Base-by-base conservation (phyloP, 2,888 invertebrate species). In the Dryobota labecula region DNA sequence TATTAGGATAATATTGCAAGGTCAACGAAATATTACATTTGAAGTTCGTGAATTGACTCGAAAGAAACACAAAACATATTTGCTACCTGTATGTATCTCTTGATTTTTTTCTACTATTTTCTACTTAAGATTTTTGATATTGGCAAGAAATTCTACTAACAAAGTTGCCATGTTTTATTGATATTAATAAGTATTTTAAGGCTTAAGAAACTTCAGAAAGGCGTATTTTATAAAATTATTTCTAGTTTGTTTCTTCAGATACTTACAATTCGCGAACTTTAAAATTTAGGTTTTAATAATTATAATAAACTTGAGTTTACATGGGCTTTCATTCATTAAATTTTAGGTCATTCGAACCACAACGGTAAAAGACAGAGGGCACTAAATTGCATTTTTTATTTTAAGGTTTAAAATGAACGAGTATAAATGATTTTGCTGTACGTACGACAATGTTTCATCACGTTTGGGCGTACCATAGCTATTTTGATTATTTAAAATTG, bases 301-400 rank as follows among this genome's bases (percentile, higher is more conserved):
- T 70, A 70, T 69, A 54, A 47, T 58, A 77, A 62, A 63, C 27
- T 56, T 79, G n/a, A 82, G 73, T 79, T 80, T 76, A 82, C 60
- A 73, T 84, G 72, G 77, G 71, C 71, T 86, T 84, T 83, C 67
- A 84, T 78, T 73, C 36, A 62, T 77, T 51, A 73, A 67, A 80
- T 75, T 75, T 76, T 73, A 76, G 70, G 70, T 70, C 54, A 68
- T 62, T 73, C 51, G 30, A 80, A 75, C 62, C 63, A 61, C 45
- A 69, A 75, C 30, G 57, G 62, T 83, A 90, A 91, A 91, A 91
- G 91, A 91, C 91, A 91, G 83, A 83, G 74, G 85, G 86, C 88
- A 90, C 87, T 89, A 89, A 86, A 88, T 89, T 88, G 91, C 91
- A 91, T 91, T 91, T 91, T 88, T 61, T 81, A 66, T 75, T 75